A percentile compares a stretch with the other conserved stretches of the same genome.
Conservation (phyloP, 35 echinoderm and acorn worm species). For the Ophioderma brevispina region DNA sequence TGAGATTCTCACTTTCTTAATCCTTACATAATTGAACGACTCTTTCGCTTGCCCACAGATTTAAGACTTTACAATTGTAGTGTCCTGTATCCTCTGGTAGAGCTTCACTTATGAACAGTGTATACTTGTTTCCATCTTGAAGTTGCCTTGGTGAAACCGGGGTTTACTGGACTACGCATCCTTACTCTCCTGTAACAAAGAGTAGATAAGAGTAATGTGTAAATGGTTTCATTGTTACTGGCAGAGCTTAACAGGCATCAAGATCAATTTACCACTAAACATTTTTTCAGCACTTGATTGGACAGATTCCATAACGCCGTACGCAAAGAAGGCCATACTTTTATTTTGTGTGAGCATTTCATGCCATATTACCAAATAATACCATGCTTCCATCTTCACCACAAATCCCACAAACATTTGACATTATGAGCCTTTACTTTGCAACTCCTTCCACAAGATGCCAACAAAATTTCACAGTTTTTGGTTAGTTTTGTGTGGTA, state of each 20-base stretch:
- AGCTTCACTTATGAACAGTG: not conserved
- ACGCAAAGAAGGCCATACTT: not conserved
- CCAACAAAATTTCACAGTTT: no score
- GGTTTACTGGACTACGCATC: not conserved
- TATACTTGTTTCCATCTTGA: constrained; percentile 1
- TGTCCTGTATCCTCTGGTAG: not conserved
- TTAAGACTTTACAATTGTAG: not conserved
- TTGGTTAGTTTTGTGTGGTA: no score
- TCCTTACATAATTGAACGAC: not conserved
- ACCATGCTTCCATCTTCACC: no score
- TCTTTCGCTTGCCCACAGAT: not conserved
- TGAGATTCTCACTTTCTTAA: not conserved
- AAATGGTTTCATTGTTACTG: no score
- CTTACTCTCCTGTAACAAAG: not conserved
- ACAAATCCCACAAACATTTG: no score
- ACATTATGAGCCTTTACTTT: no score
- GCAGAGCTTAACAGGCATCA: not conserved
- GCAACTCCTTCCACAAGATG: no score
- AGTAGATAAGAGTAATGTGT: not conserved
- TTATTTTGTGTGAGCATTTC: not conserved
- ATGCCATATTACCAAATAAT: no score
- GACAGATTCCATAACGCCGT: not conserved
- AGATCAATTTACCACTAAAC: not conserved
- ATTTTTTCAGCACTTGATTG: not conserved
- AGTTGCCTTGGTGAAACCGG: not conserved